Evolutionary conservation across 2,888 invertebrate genomes (phyloP), one percentile per base, ranked within the genome.

Genomic region (Molorchus minor): DNA sequence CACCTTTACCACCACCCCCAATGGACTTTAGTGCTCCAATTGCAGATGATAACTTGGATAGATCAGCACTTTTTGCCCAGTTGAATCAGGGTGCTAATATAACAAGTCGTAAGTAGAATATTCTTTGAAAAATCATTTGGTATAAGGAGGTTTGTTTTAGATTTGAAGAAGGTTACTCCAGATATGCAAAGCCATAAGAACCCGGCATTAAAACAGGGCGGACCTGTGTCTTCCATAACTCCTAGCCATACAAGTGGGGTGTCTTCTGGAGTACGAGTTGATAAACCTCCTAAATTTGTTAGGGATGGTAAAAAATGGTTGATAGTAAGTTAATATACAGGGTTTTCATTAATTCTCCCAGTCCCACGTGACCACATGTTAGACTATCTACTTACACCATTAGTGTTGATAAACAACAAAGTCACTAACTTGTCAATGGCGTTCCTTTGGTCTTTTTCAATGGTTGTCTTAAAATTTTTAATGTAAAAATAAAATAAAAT

Each of bases 131-230:
- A 40, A 16, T 40, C 13, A 13, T n/a, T 10, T 16, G 15, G 13
- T 13, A 8, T 15, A 7, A 1, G 10, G 13, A n/a, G 8, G 2
- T 40, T 16, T 1, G 12, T 21, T 76, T 4, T 73, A 91, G 93
- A 87, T 79, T 84, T 94, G 70, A 93, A 93, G 80, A 93, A 91
- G 45, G 94, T 99, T 52, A 93, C 97, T 7, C 86, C 93, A 41
- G 97, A 98, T 29, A 96, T 97, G 96, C 96, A 98, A 83, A 98
- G 98, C 3, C 98, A 98, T 83, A 98, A 99, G 85, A 99, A 98
- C 85, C 91, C 97, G n/a, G 85, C 85, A 17, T 83, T 98, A 70
- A 88, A 97, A 41, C 86, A 88, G 66, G 51, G 36, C 12, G 92
- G 92, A 0, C 92, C 93, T 1, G 90, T 91, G 19, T 90, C 92